phyloP scores from a whole-genome alignment of 2,113 vertebrate species.

The Cyphotilapia sp. region DNA sequence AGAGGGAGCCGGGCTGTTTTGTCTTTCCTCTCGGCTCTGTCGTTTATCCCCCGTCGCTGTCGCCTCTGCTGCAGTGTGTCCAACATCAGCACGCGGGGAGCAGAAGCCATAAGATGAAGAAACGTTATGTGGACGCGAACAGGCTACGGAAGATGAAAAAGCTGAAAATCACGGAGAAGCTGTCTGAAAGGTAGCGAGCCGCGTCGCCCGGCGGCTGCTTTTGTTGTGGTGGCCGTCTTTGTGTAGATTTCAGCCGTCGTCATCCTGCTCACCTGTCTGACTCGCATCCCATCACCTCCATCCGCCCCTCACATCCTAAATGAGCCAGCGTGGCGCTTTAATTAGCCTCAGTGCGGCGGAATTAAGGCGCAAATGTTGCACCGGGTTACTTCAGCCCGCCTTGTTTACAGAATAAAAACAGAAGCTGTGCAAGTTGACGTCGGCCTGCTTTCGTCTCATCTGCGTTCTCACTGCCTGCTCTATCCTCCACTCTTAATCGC shows the following conservation, averaged over 20 bases:
- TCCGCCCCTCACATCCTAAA: not conserved
- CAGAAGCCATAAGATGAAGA: conserved; percentile 74
- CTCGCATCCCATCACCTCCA: not conserved
- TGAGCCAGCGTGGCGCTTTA: not conserved
- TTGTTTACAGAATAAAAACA: conserved; percentile 28
- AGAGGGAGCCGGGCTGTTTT: not conserved
- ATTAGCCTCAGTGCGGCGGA: not conserved
- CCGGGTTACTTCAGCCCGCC: not conserved
- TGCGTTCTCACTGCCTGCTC: not conserved
- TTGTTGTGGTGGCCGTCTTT: conserved; percentile 61
- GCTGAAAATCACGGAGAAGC: conserved; percentile 70
- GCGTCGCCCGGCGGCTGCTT: conserved; percentile 28
- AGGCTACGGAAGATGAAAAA: conserved; percentile 76
- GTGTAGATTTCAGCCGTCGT: conserved; percentile 41
- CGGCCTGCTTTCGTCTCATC: conserved; percentile 8
- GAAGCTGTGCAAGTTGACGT: conserved; percentile 10
- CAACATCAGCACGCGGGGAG: conserved; percentile 14
- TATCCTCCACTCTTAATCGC: not conserved
- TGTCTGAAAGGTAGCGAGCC: conserved; percentile 71
- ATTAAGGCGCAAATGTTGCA: not conserved
- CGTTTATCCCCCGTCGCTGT: not conserved
- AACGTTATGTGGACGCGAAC: conserved; percentile 73
- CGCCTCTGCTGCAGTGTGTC: conserved; percentile 10
- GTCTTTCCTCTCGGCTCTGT: not conserved
- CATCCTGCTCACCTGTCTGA: conserved; percentile 45